These are phyloP conservation scores for Coptotermes formosanus DNA, from an alignment of 1,140 invertebrate genomes.

Conservation along the genomic window DNA sequence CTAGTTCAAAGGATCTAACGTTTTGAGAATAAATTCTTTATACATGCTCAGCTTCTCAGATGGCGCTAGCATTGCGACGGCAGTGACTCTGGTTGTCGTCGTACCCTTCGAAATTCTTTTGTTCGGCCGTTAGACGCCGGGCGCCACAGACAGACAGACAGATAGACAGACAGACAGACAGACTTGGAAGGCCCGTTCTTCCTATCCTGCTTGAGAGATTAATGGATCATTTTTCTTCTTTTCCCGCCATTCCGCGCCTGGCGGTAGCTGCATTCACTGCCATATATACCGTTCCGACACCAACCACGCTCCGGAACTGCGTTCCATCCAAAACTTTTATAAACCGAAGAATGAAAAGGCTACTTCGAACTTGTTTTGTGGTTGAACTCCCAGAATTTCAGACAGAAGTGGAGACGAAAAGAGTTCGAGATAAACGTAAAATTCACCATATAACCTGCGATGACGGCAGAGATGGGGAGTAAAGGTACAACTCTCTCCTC, in stretches of 20 bases:
- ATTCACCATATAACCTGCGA: no score
- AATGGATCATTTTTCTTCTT: constrained; percentile 19
- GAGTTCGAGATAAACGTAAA: no score
- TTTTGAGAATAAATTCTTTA: no score
- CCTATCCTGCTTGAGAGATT: constrained; percentile 9
- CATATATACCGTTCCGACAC: background rate
- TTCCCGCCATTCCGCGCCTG: background rate
- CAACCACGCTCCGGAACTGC: background rate
- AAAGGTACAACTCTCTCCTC: no score
- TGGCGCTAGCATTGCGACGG: background rate
- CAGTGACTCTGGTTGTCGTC: background rate
- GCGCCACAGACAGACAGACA: constrained; percentile 2
- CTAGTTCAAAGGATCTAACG: no score
- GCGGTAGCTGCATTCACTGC: background rate
- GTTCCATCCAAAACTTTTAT: no score
- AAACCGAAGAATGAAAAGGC: no score
- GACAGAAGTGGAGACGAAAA: no score
- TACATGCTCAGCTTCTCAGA: background rate
- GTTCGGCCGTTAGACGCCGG: constrained; percentile 6
- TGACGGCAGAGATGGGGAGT: no score
- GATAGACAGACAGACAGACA: background rate
- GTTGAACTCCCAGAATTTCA: no score
- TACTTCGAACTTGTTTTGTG: no score
- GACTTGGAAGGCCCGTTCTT: background rate
- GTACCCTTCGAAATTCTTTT: background rate